Base-by-base conservation (phyloP, 1,140 invertebrate genomes). In the Eurosta solidaginis region DNA sequence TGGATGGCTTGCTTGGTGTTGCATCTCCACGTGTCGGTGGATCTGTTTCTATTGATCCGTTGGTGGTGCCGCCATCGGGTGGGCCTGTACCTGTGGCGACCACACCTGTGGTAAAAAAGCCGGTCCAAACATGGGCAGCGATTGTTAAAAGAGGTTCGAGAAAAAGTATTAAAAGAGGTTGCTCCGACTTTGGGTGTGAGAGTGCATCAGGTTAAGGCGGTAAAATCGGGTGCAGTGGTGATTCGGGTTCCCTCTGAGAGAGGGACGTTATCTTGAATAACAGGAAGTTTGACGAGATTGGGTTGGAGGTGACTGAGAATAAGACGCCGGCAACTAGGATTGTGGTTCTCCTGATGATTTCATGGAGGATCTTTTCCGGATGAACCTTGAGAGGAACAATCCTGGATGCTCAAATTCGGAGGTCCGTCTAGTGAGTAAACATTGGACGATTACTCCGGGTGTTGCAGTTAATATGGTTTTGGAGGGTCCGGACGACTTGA, bases 71-170 rank as follows among this genome's bases (percentile, higher is more conserved):
- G 6, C 17, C 22, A 2, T 0, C 17, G 47, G 47, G 17, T 49
- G 42, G 12, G 42, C 42, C 5, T 6, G 42, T 44, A 6, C 14
- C 47, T 5, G 10, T 1, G 5, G 47, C 47, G 1, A 2, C 47
- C 17, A 6, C 22, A 20, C 17, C 17, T 49, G 47, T 17, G 20
- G 4, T 54, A 12, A 20, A 45, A 3, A 76, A 29, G 27, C 76
- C 68, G 42, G 68, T 74, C 12, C 54, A 79, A 20, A 79, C 78
- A 22, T 79, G 76, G 78, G 74, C 76, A 12, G n/a, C 74, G 2
- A 63, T 79, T 2, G 76, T 77, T 3, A 76, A 76, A 22, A 59
- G 68, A 78, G 17, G 50, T 59, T 22, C 17, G 29, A 1, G 52
- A 49, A 29, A 74, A 77, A 59, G 73, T 73, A 17, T 20, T 52